Evolutionary conservation across 1,140 invertebrate genomes (phyloP).

Genomic region (Aphaenogaster rudis): DNA sequence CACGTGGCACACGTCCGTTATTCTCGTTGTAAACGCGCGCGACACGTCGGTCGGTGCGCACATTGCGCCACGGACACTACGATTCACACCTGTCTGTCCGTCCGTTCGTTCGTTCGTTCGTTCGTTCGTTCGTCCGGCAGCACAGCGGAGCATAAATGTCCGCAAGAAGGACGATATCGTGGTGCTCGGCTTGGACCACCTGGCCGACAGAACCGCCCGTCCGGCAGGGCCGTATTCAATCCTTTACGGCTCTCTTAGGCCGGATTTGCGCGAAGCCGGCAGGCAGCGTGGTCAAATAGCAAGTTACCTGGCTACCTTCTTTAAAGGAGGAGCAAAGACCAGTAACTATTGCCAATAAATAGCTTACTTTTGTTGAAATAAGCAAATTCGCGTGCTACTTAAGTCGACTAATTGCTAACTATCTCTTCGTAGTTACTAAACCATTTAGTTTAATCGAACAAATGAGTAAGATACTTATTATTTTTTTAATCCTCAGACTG

Average conservation of each 20-base stretch:
- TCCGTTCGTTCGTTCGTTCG: constrained; percentile 4
- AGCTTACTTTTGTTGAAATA: constrained; percentile 26
- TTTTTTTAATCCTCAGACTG: neutral
- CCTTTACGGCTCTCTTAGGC: neutral
- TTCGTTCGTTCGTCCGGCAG: constrained; percentile 36
- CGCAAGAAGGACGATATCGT: constrained; percentile 62
- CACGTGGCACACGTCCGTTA: constrained; percentile 58
- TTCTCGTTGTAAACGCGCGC: constrained; percentile 52
- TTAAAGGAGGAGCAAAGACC: neutral
- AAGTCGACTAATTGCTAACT: neutral
- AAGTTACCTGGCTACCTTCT: constrained; percentile 8
- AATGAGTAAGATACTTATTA: neutral
- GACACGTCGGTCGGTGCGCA: constrained; percentile 59
- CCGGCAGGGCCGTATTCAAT: constrained; percentile 47
- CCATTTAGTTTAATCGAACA: neutral
- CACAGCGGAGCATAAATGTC: constrained; percentile 49
- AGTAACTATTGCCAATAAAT: constrained; percentile 1
- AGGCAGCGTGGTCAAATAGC: neutral
- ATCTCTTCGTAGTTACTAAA: neutral
- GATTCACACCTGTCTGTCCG: constrained; percentile 56
- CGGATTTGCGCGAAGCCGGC: neutral
- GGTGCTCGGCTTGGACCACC: constrained; percentile 55
- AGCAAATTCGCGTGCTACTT: constrained; percentile 7
- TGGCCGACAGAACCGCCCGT: constrained; percentile 38
- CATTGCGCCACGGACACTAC: constrained; percentile 61